Conservation (phyloP, 1,140 invertebrate genomes). For the Caenorhabditis elegans region WBcel235 BX284606.5:10398001-10398500, state of each 20-base stretch:
- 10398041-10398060: no score
- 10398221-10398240: constrained; percentile 49
- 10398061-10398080: no score
- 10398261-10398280: constrained; percentile 45
- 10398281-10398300: constrained; percentile 44
- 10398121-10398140: neutral
- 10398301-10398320: constrained; percentile 33
- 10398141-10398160: constrained; percentile 42
- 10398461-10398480: neutral
- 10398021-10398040: no score
- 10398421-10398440: constrained; percentile 38
- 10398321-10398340: constrained; percentile 34
- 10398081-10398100: no score
- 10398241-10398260: constrained; percentile 33
- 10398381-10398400: constrained; percentile 50
- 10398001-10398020: no score
- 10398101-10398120: no score
- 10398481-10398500: neutral
- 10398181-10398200: constrained; percentile 44
- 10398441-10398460: neutral
- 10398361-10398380: constrained; percentile 52
- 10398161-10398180: constrained; percentile 45
- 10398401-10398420: constrained; percentile 54
- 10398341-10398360: constrained; percentile 44
- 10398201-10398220: constrained; percentile 29